phyloP scores from a whole-genome alignment of 2,113 vertebrate genomes.

The Lota lota region DNA sequence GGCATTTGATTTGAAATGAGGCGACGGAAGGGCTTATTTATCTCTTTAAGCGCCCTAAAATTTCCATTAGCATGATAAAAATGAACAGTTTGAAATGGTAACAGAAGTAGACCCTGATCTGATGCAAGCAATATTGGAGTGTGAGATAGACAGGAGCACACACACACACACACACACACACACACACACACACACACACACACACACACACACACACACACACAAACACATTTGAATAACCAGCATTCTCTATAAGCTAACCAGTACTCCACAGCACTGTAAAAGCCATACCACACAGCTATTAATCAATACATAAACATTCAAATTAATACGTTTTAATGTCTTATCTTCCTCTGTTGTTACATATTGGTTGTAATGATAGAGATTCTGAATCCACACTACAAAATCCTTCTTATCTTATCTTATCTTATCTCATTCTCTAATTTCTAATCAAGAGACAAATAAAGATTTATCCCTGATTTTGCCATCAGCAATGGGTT shows the following conservation, averaged over 20 bases:
- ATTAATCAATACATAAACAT: not conserved
- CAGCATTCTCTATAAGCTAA: conserved; percentile 58
- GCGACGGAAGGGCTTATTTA: conserved; percentile 71
- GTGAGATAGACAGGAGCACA: conserved; percentile 15
- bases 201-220: conserved; percentile 30
- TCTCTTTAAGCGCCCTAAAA: conserved; percentile 68
- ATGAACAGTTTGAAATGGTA: conserved; percentile 71
- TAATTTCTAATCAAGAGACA: too few relatives aligned
- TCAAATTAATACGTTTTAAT: too few relatives aligned
- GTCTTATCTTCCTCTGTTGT: too few relatives aligned
- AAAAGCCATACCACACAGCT: conserved; percentile 27
- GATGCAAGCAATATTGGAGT: conserved; percentile 21
- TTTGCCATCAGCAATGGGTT: not conserved
- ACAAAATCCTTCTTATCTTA: too few relatives aligned
- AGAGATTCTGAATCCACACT: too few relatives aligned
- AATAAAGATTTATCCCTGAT: too few relatives aligned
- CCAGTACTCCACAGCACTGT: conserved; percentile 59
- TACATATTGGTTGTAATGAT: too few relatives aligned
- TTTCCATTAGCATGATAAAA: conserved; percentile 67
- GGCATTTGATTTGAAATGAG: conserved; percentile 80
- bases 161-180: not conserved
- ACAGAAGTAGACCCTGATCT: conserved; percentile 53
- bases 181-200: conserved; percentile 13
- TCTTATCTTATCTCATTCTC: too few relatives aligned
- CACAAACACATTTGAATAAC: conserved; percentile 33